phyloP scores from a whole-genome alignment of 2,797 vertebrate species.

The Malurus leucopterus region DNA sequence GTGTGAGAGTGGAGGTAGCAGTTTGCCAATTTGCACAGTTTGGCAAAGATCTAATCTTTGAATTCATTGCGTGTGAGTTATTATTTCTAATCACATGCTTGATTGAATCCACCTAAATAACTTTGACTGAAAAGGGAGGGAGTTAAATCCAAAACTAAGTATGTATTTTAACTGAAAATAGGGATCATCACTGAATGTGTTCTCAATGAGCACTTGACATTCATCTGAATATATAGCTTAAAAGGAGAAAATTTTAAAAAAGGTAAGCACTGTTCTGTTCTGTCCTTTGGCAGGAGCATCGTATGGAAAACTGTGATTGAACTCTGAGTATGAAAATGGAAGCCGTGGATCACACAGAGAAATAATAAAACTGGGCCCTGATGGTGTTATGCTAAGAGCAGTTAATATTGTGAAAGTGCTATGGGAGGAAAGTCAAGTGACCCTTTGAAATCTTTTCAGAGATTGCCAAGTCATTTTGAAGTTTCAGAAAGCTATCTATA shows the following conservation, averaged over 20 bases:
- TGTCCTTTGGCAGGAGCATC: slow-evolving; percentile 19
- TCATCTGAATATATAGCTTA: slow-evolving; percentile 39
- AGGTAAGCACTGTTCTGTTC: slow-evolving; percentile 3
- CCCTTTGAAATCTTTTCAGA: slow-evolving; percentile 28
- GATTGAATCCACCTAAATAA: slow-evolving; percentile 72
- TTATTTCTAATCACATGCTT: slow-evolving; percentile 73
- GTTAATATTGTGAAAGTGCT: slow-evolving; percentile 26
- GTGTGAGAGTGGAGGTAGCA: slow-evolving; percentile 20
- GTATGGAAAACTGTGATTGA: slow-evolving; percentile 43
- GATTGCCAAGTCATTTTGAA: slow-evolving; percentile 38
- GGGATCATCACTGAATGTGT: slow-evolving; percentile 58
- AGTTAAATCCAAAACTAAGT: slow-evolving; percentile 70
- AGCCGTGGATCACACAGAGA: slow-evolving; percentile 21
- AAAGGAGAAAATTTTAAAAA: neutral
- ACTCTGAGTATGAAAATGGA: slow-evolving; percentile 52
- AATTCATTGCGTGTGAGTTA: slow-evolving; percentile 72
- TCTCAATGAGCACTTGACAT: slow-evolving; percentile 61
- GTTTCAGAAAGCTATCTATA: neutral
- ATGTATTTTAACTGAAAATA: slow-evolving; percentile 69
- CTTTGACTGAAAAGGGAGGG: slow-evolving; percentile 63
- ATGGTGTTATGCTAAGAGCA: neutral
- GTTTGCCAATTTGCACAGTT: slow-evolving; percentile 49
- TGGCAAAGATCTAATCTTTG: slow-evolving; percentile 64
- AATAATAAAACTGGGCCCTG: slow-evolving; percentile 32
- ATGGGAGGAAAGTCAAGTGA: slow-evolving; percentile 16